Percentiles rank a stretch among this genome's conserved stretches.
These are phyloP conservation scores for Tribolium freemani DNA, from an alignment of 2,888 invertebrate species.

Conservation along the genomic window DNA sequence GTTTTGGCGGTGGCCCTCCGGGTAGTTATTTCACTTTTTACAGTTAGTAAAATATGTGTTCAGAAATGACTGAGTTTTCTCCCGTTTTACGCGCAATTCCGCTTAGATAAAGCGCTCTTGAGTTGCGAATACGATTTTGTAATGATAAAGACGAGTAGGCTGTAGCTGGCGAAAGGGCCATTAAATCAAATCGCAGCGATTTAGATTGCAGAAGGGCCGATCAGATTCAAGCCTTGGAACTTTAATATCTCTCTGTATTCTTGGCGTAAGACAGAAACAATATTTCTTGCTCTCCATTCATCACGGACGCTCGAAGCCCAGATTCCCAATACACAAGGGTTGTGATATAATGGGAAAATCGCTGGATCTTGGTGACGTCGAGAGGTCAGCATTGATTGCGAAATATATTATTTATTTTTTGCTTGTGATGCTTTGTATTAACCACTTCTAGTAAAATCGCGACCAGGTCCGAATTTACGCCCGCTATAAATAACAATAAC, in stretches of 20 bases:
- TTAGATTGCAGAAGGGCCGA: constrained; percentile 38
- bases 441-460: constrained; percentile 28
- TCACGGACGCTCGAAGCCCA: constrained; percentile 47
- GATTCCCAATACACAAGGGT: constrained; percentile 44
- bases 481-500: constrained; percentile 32
- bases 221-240: constrained; percentile 40
- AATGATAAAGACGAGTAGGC: constrained; percentile 20
- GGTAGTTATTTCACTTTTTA: no score
- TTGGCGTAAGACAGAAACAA: constrained; percentile 51
- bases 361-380: constrained; percentile 46
- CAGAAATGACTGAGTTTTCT: no score
- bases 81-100: background rate
- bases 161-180: constrained; percentile 27
- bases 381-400: constrained; percentile 51
- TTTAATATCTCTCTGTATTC: constrained; percentile 48
- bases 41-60: no score
- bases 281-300: constrained; percentile 54
- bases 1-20: no score
- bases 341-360: constrained; percentile 52
- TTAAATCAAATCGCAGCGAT: constrained; percentile 41
- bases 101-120: constrained; percentile 9
- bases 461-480: constrained; percentile 27
- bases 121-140: constrained; percentile 18
- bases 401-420: constrained; percentile 46
- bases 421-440: constrained; percentile 18